Percentiles rank a stretch among this genome's conserved stretches.
phyloP scores from a whole-genome alignment of 2,888 invertebrate genomes.

The Lissocephala sabroskyi region DNA sequence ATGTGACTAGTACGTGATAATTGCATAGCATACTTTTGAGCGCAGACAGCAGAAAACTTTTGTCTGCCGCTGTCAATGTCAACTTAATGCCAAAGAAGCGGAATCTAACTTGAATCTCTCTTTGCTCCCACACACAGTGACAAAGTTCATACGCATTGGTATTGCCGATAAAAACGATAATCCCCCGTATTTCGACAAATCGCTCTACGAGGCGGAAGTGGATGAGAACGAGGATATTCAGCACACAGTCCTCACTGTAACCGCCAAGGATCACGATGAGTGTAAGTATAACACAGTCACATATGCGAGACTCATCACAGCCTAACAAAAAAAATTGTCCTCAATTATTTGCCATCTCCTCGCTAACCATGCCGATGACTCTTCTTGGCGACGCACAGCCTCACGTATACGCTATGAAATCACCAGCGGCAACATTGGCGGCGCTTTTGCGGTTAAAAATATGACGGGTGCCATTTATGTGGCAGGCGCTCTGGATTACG shows the following conservation, averaged over 20 bases:
- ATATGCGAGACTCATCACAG: background rate
- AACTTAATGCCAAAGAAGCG: conserved; percentile 15
- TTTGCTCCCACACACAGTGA: too few species aligned
- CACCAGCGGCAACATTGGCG: conserved; percentile 98
- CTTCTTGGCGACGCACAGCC: too few species aligned
- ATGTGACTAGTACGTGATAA: conserved; percentile 55
- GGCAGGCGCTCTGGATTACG: conserved; percentile 96
- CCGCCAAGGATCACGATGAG: conserved; percentile 99
- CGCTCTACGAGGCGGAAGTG: conserved; percentile 96
- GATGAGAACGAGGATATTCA: conserved; percentile 98
- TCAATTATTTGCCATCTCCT: conserved; percentile 24
- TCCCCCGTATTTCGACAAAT: conserved; percentile 98
- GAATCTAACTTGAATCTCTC: conserved; percentile 20
- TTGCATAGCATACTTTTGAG: conserved; percentile 33
- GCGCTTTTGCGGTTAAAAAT: conserved; percentile 97
- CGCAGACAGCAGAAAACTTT: conserved; percentile 14
- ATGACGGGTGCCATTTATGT: conserved; percentile 99
- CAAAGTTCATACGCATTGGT: conserved; percentile 97
- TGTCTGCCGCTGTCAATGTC: conserved; percentile 4
- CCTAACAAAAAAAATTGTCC: conserved; percentile 17
- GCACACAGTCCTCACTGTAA: conserved; percentile 96
- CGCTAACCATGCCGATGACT: too few species aligned
- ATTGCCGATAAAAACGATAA: conserved; percentile 99
- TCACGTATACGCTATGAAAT: conserved; percentile 99
- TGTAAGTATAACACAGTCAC: conserved; percentile 80